phyloP scores from a whole-genome alignment of 1,140 invertebrate genomes.

The Ceratina japonica region DNA sequence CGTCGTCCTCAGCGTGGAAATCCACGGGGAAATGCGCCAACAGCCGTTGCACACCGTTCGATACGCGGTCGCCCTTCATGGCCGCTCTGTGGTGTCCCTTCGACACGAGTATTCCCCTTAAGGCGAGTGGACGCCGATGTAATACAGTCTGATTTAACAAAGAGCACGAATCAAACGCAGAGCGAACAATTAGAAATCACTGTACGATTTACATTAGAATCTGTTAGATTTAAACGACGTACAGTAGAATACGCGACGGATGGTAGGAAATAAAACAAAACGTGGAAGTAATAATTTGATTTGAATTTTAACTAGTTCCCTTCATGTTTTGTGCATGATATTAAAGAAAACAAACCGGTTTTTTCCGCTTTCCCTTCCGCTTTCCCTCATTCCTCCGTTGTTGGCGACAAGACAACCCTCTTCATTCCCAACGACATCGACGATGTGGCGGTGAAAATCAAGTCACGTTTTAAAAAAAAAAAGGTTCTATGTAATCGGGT shows the following conservation, averaged over 20 bases:
- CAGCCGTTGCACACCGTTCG: slow-evolving; percentile 41
- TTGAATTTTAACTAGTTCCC: too few species aligned
- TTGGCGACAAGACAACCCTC: not conserved
- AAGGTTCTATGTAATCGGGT: not conserved
- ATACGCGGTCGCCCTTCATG: slow-evolving; percentile 23
- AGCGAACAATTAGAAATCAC: too few species aligned
- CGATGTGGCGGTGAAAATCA: slow-evolving; percentile 1
- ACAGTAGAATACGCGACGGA: too few species aligned
- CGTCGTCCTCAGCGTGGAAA: slow-evolving; percentile 19
- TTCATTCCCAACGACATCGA: slow-evolving; percentile 49
- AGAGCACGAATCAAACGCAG: too few species aligned
- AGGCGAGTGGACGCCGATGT: too few species aligned
- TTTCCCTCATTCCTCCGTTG: not conserved
- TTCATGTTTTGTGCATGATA: too few species aligned
- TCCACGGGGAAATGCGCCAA: slow-evolving; percentile 57
- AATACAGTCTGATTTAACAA: too few species aligned
- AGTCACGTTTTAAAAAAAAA: slow-evolving; percentile 12
- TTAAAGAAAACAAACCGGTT: too few species aligned
- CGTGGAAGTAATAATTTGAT: too few species aligned
- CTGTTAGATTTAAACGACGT: too few species aligned
- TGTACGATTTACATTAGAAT: too few species aligned
- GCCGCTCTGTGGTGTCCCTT: not conserved
- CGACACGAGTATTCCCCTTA: not conserved
- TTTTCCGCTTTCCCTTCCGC: not conserved
- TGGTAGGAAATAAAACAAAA: too few species aligned